Evolutionary conservation across 2,888 invertebrate species (phyloP), one percentile per base, ranked within the genome.

Genomic region (Galerucella calmariensis): DNA sequence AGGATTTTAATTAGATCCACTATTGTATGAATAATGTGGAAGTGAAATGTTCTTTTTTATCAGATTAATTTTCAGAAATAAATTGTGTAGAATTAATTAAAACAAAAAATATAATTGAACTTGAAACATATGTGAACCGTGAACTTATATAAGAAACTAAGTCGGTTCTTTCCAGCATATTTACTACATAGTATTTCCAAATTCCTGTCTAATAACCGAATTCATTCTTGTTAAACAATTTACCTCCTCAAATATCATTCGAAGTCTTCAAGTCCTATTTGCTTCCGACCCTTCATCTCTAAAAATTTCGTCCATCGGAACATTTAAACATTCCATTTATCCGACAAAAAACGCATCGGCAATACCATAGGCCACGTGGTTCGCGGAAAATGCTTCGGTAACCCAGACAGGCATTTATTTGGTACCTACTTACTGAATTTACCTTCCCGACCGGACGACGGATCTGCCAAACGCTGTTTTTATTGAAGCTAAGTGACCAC

Each of bases 371-470:
- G 80, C 82, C 82, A 83, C 83, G 82, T 82, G 82, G 80, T 81
- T 81, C 81, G 82, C 79, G 82, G 82, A 81, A 82, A 82, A 79
- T 78, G 80, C 76, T 79, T 78, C 35, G 62, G 72, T 77, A 83
- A 83, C 82, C 82, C 83, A 83, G 83, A 83, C 83, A 82, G 83
- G 83, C 82, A 83, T 83, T 77, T 81, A 77, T 75, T 72, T 73
- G 77, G 75, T 75, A 73, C 35, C 35, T 41, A 41, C 72, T 73
- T 67, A 67, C 76, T 72, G 74, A 67, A 77, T 74, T 68, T 75
- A 62, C 74, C 71, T 67, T 74, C 68, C 75, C 78, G 75, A 71
- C 74, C 58, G 73, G 16, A 59, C 67, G 73, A 72, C 62, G 71
- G 70, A 61, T 35, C 67, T 46, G 62, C 56, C 41, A 58, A 67